These are phyloP conservation scores for Drosophila guanche DNA, from an alignment of 1,140 invertebrate species.

Conservation along the genomic window DNA sequence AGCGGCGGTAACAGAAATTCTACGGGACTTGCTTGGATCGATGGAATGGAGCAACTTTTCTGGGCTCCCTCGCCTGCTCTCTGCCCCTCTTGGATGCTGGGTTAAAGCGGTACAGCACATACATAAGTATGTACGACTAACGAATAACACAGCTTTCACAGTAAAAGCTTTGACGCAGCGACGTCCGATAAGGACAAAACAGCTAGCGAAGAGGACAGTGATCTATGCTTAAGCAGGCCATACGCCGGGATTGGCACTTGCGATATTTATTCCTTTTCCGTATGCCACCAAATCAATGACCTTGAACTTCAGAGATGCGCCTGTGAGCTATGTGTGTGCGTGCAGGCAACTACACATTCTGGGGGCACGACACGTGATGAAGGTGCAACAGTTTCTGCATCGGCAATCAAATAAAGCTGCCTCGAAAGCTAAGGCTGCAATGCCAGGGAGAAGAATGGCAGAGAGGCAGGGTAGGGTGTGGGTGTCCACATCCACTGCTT, in stretches of 20 bases:
- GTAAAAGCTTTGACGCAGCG: constrained; percentile 14
- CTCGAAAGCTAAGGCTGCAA: constrained; percentile 21
- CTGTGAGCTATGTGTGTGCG: too few species aligned
- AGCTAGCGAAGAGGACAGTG: constrained; percentile 18
- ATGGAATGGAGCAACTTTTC: constrained; percentile 44
- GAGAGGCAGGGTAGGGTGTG: background rate
- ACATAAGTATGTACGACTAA: constrained; percentile 2
- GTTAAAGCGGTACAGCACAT: background rate
- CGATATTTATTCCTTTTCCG: constrained; percentile 22
- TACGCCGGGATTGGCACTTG: background rate
- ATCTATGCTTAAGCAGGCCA: background rate
- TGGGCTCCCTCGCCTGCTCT: constrained; percentile 15
- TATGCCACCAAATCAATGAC: constrained; percentile 49
- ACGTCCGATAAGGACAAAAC: constrained; percentile 33
- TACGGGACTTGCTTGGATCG: constrained; percentile 25
- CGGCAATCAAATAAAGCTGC: constrained; percentile 44
- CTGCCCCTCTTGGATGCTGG: background rate
- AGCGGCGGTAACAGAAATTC: background rate
- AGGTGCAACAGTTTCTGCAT: constrained; percentile 43
- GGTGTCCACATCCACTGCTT: constrained; percentile 14
- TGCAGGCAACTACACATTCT: constrained; percentile 1
- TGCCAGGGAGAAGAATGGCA: constrained; percentile 17
- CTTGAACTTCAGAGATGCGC: constrained; percentile 60
- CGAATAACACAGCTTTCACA: background rate
- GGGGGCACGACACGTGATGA: constrained; percentile 39